Percentiles rank a stretch among this genome's conserved stretches.
phyloP scores from a whole-genome alignment of 2,888 invertebrate genomes.

The Galeruca laticollis region DNA sequence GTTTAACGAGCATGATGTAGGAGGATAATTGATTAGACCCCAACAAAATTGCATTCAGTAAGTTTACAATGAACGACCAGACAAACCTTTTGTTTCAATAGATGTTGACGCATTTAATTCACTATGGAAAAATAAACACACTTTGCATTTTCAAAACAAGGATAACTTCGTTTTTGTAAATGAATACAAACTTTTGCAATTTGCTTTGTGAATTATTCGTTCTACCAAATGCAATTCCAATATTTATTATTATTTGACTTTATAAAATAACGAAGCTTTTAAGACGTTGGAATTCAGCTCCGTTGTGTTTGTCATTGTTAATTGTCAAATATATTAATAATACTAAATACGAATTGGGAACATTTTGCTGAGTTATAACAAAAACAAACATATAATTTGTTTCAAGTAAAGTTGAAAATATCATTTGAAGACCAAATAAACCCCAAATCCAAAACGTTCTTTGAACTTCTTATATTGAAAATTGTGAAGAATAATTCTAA shows the following conservation, averaged over 20 bases:
- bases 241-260: conserved; percentile 2
- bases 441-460: too few relatives aligned
- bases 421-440: too few relatives aligned
- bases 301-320: too few relatives aligned
- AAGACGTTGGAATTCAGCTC: too few relatives aligned
- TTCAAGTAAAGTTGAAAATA: too few relatives aligned
- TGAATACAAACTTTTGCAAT: not conserved
- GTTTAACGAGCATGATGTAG: conserved; percentile 6
- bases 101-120: conserved; percentile 23
- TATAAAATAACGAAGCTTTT: not conserved
- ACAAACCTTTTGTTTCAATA: not conserved
- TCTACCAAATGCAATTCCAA: not conserved
- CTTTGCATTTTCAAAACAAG: conserved; percentile 54
- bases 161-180: conserved; percentile 51
- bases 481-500: too few relatives aligned
- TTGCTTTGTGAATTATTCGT: not conserved
- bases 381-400: too few relatives aligned
- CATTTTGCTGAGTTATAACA: too few relatives aligned
- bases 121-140: conserved; percentile 50
- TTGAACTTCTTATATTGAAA: too few relatives aligned
- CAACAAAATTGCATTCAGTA: conserved; percentile 13
- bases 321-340: too few relatives aligned
- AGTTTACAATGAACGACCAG: not conserved
- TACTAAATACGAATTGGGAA: too few relatives aligned
- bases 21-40: conserved; percentile 18